Percentiles rank a stretch among this genome's conserved stretches.
Evolutionary conservation across 2,113 vertebrate genomes (phyloP).

Genomic region (Gopherus flavomarginatus): DNA sequence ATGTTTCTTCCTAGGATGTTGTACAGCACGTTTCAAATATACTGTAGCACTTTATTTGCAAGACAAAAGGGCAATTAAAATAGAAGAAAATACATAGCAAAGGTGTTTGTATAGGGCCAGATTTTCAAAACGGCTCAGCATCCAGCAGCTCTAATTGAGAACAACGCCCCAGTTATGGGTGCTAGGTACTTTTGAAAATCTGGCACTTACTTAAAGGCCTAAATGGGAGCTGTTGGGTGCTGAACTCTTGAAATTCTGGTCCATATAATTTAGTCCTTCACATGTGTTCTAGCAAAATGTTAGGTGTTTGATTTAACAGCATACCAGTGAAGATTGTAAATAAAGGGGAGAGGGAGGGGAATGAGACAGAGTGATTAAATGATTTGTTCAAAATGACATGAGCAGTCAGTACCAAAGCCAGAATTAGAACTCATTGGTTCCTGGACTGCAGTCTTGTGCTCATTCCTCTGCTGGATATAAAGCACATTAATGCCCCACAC

Average conservation of each 20-base stretch:
- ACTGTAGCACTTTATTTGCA: neutral
- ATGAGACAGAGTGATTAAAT: neutral
- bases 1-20: neutral
- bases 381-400: neutral
- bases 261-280: accelerated
- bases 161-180: neutral
- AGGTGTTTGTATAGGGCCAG: neutral
- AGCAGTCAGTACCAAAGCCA: neutral
- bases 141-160: neutral
- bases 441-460: neutral
- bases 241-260: neutral
- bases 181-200: neutral
- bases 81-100: neutral
- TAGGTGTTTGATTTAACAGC: neutral
- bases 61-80: neutral
- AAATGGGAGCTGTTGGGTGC: neutral
- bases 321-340: neutral
- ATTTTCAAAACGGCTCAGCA: neutral
- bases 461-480: neutral
- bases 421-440: neutral
- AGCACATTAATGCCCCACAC: neutral
- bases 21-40: neutral
- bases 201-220: neutral
- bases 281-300: accelerated
- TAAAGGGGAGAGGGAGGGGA: neutral